These are phyloP conservation scores for Margarornis squamiger DNA, from an alignment of 2,797 vertebrate species.

Conservation along the genomic window DNA sequence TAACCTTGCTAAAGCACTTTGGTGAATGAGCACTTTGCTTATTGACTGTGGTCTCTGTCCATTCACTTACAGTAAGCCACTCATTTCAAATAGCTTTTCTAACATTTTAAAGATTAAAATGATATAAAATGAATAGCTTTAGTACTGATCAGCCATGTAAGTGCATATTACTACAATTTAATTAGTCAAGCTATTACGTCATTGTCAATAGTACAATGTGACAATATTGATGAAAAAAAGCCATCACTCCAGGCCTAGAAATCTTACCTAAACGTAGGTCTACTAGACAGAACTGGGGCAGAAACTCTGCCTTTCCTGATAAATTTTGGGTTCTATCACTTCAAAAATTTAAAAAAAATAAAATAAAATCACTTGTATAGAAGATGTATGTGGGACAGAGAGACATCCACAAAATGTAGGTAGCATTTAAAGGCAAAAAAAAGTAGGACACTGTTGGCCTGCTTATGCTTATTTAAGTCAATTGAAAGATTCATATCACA, in stretches of 20 bases:
- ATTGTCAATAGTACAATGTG: neutral
- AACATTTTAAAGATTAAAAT: constrained; percentile 68
- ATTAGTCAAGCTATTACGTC: constrained; percentile 49
- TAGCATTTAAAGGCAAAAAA: neutral
- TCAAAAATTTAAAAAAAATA: neutral
- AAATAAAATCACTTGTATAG: neutral
- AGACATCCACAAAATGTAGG: neutral
- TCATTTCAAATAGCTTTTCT: constrained; percentile 64
- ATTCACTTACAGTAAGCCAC: constrained; percentile 60
- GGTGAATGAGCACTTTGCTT: constrained; percentile 63
- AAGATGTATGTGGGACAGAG: neutral
- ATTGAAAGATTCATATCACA: neutral
- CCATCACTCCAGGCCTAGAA: neutral
- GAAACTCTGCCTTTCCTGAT: neutral
- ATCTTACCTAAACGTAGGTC: neutral
- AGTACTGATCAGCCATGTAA: constrained; percentile 54
- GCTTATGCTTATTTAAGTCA: neutral
- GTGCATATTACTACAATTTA: constrained; percentile 50
- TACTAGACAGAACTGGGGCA: neutral
- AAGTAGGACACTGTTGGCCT: neutral
- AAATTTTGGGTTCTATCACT: neutral
- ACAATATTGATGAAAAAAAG: constrained; percentile 16
- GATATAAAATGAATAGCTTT: constrained; percentile 58
- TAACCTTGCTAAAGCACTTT: constrained; percentile 43
- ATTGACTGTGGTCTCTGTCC: constrained; percentile 52